phyloP scores from a whole-genome alignment of 2,888 invertebrate genomes.

The Clunio marinus region DNA sequence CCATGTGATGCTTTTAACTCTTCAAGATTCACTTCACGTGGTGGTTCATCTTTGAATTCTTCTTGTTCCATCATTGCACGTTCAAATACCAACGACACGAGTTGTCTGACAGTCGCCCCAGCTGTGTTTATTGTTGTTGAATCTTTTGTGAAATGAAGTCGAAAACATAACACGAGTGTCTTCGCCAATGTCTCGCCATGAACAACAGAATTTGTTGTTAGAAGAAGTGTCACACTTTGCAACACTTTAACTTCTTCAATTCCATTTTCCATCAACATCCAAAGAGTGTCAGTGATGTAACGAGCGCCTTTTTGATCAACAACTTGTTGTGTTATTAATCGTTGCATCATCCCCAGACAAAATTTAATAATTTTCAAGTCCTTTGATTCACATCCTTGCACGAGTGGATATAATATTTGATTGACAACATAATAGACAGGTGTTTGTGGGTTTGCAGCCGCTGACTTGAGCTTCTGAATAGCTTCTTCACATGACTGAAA shows the following conservation, averaged over 20 bases:
- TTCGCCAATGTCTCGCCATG: slow-evolving; percentile 92
- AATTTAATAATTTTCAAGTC: slow-evolving; percentile 93
- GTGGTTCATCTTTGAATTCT: slow-evolving; percentile 43
- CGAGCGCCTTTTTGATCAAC: slow-evolving; percentile 89
- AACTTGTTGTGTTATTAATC: slow-evolving; percentile 84
- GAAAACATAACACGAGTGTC: slow-evolving; percentile 89
- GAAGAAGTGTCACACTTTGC: slow-evolving; percentile 88
- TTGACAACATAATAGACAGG: slow-evolving; percentile 85
- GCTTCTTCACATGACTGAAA: slow-evolving; percentile 94
- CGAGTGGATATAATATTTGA: slow-evolving; percentile 92
- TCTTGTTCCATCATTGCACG: slow-evolving; percentile 69
- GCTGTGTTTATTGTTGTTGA: slow-evolving; percentile 94
- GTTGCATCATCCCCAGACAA: slow-evolving; percentile 89
- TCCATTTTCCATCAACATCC: slow-evolving; percentile 89
- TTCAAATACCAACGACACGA: slow-evolving; percentile 89
- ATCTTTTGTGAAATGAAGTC: slow-evolving; percentile 93
- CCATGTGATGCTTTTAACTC: slow-evolving; percentile 72
- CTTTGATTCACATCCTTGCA: slow-evolving; percentile 96
- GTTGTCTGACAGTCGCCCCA: slow-evolving; percentile 93
- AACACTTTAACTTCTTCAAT: slow-evolving; percentile 93
- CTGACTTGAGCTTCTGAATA: slow-evolving; percentile 79
- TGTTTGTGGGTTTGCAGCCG: slow-evolving; percentile 69
- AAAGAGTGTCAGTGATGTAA: slow-evolving; percentile 88
- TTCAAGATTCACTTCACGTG: slow-evolving; percentile 63
- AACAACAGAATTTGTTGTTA: slow-evolving; percentile 93